Evolutionary conservation across 2,888 invertebrate species (phyloP).

Genomic region (Ormyrus labotus): DNA sequence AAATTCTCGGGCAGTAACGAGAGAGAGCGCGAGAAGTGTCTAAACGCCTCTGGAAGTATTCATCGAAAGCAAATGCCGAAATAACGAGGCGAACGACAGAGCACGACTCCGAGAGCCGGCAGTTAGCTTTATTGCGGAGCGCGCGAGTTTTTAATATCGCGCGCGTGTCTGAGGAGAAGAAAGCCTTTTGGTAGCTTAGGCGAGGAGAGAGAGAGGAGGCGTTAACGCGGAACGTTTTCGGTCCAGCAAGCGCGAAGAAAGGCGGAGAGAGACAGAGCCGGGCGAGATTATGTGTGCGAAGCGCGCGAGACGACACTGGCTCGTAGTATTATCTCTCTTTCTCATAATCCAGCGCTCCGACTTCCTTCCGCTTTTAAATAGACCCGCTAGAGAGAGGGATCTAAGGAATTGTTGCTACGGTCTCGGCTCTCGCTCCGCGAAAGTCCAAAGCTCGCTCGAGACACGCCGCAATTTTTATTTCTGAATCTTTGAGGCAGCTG

Average conservation of each 20-base stretch:
- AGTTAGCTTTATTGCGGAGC: constrained; percentile 68
- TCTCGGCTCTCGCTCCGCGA: no score
- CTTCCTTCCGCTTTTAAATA: constrained; percentile 21
- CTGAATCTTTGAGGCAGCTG: no score
- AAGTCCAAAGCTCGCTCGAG: no score
- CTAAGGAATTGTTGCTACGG: no score
- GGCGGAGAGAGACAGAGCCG: constrained; percentile 50
- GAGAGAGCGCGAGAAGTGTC: no score
- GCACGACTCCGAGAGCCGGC: constrained; percentile 50
- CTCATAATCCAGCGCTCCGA: constrained; percentile 10
- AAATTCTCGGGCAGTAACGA: no score
- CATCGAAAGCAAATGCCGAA: constrained; percentile 26
- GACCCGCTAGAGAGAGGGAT: not conserved
- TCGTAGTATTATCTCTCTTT: not conserved
- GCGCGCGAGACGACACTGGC: not conserved
- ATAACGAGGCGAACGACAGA: constrained; percentile 33
- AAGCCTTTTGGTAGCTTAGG: constrained; percentile 66
- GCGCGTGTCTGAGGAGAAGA: constrained; percentile 63
- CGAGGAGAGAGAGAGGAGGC: constrained; percentile 64
- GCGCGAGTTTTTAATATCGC: constrained; percentile 72
- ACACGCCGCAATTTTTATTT: no score
- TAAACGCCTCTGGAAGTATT: constrained; percentile 33
- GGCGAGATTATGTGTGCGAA: constrained; percentile 10
- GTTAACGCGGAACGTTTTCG: constrained; percentile 73
- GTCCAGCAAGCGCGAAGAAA: constrained; percentile 71